phyloP scores from a whole-genome alignment of 2,113 vertebrate genomes.

The Cololabis saira region DNA sequence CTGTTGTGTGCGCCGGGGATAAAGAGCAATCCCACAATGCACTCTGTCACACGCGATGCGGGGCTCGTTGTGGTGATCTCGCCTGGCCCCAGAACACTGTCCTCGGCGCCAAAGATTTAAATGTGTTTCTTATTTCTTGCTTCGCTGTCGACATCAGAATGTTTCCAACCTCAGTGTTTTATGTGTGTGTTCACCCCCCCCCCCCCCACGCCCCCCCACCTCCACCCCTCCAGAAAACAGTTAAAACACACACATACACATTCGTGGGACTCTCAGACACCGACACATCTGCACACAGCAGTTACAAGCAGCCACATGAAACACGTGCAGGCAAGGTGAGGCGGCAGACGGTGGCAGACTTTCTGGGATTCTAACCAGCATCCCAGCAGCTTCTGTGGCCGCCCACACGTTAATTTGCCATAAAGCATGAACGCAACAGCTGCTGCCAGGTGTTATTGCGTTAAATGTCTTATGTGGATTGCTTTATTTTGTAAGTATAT shows the following conservation, averaged over 20 bases:
- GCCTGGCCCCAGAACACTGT: slow-evolving; percentile 79
- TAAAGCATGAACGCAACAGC: neutral
- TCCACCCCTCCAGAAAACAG: neutral
- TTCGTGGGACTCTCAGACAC: slow-evolving; percentile 42
- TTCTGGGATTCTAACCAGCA: neutral
- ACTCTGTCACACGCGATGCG: slow-evolving; percentile 75
- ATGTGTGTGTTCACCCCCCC: slow-evolving; percentile 35
- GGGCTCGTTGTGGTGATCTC: slow-evolving; percentile 72
- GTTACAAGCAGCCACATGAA: slow-evolving; percentile 56
- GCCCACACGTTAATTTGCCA: neutral
- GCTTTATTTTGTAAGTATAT: too few relatives aligned
- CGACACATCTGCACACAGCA: slow-evolving; percentile 33
- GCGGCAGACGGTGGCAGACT: slow-evolving; percentile 18
- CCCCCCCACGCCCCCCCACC: neutral
- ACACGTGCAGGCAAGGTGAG: slow-evolving; percentile 42
- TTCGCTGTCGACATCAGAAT: slow-evolving; percentile 85
- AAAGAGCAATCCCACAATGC: slow-evolving; percentile 77
- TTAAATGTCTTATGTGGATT: too few relatives aligned
- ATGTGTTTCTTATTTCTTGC: slow-evolving; percentile 88
- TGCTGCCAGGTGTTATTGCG: slow-evolving; percentile 2
- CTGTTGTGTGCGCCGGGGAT: slow-evolving; percentile 60
- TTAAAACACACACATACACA: slow-evolving; percentile 39
- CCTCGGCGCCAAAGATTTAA: slow-evolving; percentile 78
- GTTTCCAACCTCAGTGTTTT: slow-evolving; percentile 83
- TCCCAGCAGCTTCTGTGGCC: neutral